These are phyloP conservation scores for Hemiscyllium ocellatum DNA, from an alignment of 2,113 vertebrate species.

Conservation along the genomic window DNA sequence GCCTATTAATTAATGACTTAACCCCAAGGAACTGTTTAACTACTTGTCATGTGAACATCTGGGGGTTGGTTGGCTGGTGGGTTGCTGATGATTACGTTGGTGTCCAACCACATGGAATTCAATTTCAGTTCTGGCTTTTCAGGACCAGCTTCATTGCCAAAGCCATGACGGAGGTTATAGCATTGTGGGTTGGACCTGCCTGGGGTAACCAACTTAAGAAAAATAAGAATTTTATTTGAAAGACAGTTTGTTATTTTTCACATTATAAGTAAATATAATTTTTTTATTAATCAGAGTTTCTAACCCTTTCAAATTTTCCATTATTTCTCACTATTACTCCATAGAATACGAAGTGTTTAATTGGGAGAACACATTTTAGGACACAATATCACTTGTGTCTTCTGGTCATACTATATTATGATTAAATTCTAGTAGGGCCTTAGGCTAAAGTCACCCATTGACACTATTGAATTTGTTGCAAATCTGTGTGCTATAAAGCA, in stretches of 20 bases:
- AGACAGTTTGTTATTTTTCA: neutral
- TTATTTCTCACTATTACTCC: neutral
- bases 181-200: too few relatives aligned
- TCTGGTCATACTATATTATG: neutral
- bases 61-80: too few relatives aligned
- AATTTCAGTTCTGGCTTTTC: too few relatives aligned
- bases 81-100: too few relatives aligned
- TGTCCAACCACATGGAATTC: too few relatives aligned
- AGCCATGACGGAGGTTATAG: too few relatives aligned
- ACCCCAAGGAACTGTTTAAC: too few relatives aligned
- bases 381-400: neutral
- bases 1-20: too few relatives aligned
- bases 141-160: too few relatives aligned
- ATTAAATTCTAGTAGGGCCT: neutral
- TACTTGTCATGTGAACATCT: too few relatives aligned
- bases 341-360: neutral
- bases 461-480: neutral
- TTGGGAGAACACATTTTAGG: neutral
- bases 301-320: neutral
- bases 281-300: constrained; percentile 1
- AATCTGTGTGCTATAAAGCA: neutral
- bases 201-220: too few relatives aligned
- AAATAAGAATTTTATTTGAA: neutral
- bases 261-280: neutral
- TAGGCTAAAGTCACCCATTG: neutral